A percentile compares a stretch with the other conserved stretches of the same genome.
phyloP scores from a whole-genome alignment of 2,113 vertebrate species.

The Mirounga angustirostris region DNA sequence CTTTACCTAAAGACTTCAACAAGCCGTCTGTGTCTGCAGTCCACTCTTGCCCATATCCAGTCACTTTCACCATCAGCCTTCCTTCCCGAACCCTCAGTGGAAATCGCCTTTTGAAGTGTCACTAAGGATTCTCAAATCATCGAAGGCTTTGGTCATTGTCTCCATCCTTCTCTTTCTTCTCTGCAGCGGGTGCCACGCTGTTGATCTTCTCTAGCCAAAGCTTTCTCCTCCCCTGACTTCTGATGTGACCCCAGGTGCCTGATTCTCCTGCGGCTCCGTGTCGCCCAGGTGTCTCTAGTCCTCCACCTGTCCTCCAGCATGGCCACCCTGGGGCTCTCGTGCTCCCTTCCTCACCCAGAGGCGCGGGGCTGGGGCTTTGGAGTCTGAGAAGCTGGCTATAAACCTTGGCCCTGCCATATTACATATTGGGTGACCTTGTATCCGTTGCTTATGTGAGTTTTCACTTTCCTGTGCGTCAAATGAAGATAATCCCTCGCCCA shows the following conservation, averaged over 20 bases:
- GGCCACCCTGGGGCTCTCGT: fast-evolving
- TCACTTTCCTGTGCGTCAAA: background rate
- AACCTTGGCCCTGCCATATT: background rate
- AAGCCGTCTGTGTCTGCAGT: background rate
- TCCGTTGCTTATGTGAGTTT: background rate
- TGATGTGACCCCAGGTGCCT: fast-evolving
- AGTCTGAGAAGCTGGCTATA: background rate
- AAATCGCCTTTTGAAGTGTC: background rate
- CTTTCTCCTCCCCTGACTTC: background rate
- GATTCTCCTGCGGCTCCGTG: background rate
- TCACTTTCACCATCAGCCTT: background rate
- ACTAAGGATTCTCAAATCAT: background rate
- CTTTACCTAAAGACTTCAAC: background rate
- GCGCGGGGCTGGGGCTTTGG: background rate
- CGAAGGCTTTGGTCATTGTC: background rate
- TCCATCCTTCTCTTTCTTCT: background rate
- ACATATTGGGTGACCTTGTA: background rate
- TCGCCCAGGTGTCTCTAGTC: background rate
- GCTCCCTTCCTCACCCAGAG: background rate
- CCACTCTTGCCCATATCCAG: background rate
- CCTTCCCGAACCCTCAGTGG: background rate
- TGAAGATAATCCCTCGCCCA: background rate
- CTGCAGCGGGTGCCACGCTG: background rate
- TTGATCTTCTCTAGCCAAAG: background rate
- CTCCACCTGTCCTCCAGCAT: fast-evolving